Evolutionary conservation across 2,888 invertebrate genomes (phyloP).

Genomic region (Troides aeacus): DNA sequence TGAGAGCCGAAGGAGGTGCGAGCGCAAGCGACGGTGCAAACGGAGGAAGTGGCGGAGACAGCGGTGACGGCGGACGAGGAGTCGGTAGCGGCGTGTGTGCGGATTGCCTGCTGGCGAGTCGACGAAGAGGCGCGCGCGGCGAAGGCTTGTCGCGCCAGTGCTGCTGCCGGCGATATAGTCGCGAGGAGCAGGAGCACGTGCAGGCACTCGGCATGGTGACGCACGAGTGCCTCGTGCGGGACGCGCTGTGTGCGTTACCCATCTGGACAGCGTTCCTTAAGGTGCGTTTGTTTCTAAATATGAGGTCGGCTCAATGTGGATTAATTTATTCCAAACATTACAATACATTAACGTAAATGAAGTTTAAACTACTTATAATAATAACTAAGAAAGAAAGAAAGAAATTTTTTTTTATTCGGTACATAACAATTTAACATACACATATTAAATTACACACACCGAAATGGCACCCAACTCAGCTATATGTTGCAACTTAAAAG

Average conservation of each 20-base stretch:
- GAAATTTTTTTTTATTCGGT: no score
- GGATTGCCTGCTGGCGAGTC: conserved; percentile 36
- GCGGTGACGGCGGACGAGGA: neutral
- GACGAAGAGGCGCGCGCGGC: conserved; percentile 40
- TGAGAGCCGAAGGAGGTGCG: conserved; percentile 44
- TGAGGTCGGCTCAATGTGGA: no score
- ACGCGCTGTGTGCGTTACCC: conserved; percentile 87
- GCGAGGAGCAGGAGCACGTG: conserved; percentile 74
- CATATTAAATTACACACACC: no score
- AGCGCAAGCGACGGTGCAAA: no score
- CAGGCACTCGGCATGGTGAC: conserved; percentile 84
- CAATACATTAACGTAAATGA: neutral
- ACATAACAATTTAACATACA: no score
- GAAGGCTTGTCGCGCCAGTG: conserved; percentile 36
- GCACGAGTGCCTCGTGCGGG: conserved; percentile 89
- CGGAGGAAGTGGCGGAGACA: neutral
- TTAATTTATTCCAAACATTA: no score
- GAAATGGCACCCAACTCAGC: no score
- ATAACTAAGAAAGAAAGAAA: no score
- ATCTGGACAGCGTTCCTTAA: conserved; percentile 78
- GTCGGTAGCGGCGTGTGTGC: conserved; percentile 33
- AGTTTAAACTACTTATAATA: no score
- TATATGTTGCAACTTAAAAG: no score
- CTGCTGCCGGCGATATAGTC: conserved; percentile 56
- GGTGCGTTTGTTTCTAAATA: neutral